Evolutionary conservation across 2,113 vertebrate species (phyloP).

Genomic region (Vicugna pacos): DNA sequence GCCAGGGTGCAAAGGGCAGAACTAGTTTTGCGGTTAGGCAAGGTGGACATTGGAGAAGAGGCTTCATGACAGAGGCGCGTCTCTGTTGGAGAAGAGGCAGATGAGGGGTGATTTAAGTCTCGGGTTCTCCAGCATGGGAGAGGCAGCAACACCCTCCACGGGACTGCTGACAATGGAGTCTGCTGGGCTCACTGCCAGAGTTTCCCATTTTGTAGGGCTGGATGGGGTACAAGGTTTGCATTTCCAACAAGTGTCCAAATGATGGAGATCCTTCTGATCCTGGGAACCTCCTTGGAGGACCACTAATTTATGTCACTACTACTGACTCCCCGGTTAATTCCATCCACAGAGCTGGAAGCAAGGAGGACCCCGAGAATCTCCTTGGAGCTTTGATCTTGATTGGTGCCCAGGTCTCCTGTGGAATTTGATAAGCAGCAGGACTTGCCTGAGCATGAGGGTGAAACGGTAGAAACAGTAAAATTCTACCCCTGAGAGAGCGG

Average conservation of each 20-base stretch:
- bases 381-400: not conserved
- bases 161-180: not conserved
- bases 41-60: not conserved
- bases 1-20: not conserved
- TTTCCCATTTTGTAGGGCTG: not conserved
- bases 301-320: not conserved
- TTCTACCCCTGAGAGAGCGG: too few relatives aligned
- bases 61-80: not conserved
- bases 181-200: not conserved
- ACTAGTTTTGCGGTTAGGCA: not conserved
- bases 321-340: not conserved
- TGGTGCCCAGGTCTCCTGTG: not conserved
- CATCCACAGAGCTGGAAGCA: not conserved
- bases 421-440: not conserved
- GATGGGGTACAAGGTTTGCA: not conserved
- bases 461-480: not conserved
- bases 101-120: not conserved
- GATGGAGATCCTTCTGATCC: not conserved
- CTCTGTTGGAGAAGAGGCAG: not conserved
- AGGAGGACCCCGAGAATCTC: too few relatives aligned
- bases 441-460: not conserved
- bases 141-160: rapidly evolving
- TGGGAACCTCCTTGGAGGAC: not conserved
- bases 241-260: not conserved
- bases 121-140: not conserved